A percentile compares a stretch with the other conserved stretches of the same genome.
phyloP scores from a whole-genome alignment of 2,888 invertebrate genomes.

The Uloborus plumipes region DNA sequence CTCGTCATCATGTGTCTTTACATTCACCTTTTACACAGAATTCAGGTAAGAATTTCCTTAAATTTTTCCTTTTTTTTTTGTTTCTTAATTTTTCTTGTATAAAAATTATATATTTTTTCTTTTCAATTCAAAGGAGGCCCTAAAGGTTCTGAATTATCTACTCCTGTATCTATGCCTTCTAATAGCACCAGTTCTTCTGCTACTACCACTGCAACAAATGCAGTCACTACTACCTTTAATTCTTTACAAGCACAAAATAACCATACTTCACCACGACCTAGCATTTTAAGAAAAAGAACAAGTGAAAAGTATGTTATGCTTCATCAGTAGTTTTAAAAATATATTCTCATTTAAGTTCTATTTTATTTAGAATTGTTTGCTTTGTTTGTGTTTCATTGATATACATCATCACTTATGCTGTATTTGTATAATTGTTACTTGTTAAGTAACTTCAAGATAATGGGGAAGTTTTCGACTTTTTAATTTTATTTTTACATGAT shows the following conservation, averaged over 20 bases:
- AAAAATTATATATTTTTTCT: neutral
- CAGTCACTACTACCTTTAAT: constrained; percentile 38
- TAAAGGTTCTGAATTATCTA: constrained; percentile 28
- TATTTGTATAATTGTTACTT: too few species aligned
- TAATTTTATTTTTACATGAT: too few species aligned
- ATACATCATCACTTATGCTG: too few species aligned
- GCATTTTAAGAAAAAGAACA: constrained; percentile 62
- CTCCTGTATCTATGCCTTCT: constrained; percentile 17
- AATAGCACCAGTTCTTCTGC: constrained; percentile 10
- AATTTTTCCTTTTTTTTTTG: neutral
- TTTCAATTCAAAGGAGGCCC: neutral
- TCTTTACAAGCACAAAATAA: constrained; percentile 46
- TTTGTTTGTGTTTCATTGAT: too few species aligned
- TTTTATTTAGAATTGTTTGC: too few species aligned
- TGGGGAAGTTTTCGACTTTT: too few species aligned
- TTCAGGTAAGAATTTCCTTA: neutral
- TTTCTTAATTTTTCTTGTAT: neutral
- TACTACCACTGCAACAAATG: constrained; percentile 8
- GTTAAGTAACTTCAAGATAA: too few species aligned
- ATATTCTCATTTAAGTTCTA: too few species aligned
- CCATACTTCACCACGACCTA: constrained; percentile 62
- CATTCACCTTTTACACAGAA: constrained; percentile 35
- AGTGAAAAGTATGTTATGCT: constrained; percentile 44
- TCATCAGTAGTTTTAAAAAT: neutral
- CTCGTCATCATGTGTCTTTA: constrained; percentile 59